Base-by-base conservation (phyloP, 2,797 vertebrate species). In the Borostomias antarcticus region DNA sequence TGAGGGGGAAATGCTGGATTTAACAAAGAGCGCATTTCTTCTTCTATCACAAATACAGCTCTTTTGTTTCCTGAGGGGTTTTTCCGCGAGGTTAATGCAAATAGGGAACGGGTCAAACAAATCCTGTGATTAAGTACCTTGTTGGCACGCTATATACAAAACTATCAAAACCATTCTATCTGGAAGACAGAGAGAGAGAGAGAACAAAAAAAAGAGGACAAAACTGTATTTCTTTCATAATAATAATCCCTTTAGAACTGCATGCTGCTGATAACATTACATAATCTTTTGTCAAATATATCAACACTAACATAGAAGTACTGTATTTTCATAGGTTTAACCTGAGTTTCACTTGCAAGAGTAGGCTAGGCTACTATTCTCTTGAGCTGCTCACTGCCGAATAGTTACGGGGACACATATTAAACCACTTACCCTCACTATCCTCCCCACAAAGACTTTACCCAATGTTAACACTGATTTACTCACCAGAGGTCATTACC, bases 1-100 rank as follows among this genome's bases (percentile, higher is more conserved):
- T 89, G 90, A 86, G 68, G 75, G 79, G 80, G 85, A 91, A 88
- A 86, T 77, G 70, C 77, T 73, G 72, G 70, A 78, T 84, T 89
- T 79, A 87, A 87, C 84, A 89, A 89, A 83, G 71, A 74, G 58
- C 68, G 63, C 19, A 73, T 85, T 86, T 84, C 80, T 86, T 78
- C 80, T 78, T 72, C 64, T 73, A 69, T 75, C 53, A 37, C 53
- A 74, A 74, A 68, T 58, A 32, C 56, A 75, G 35, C 54, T 45
- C 52, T 50, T 66, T 72, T 58, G 52, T 73, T 73, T 77, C 68
- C 74, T 74, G 43, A 30, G 40, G n/a, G 19, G 28, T 47, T 63
- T 69, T 69, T 52, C 65, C 52, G 69, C 58, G 33, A 54, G 23
- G 61, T 58, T 58, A 69, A 66, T 58, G 40, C 62, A 69, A 21